Evolutionary conservation across 1,140 invertebrate genomes (phyloP), one percentile per base, ranked within the genome.

Genomic region (Papilio polytes): DNA sequence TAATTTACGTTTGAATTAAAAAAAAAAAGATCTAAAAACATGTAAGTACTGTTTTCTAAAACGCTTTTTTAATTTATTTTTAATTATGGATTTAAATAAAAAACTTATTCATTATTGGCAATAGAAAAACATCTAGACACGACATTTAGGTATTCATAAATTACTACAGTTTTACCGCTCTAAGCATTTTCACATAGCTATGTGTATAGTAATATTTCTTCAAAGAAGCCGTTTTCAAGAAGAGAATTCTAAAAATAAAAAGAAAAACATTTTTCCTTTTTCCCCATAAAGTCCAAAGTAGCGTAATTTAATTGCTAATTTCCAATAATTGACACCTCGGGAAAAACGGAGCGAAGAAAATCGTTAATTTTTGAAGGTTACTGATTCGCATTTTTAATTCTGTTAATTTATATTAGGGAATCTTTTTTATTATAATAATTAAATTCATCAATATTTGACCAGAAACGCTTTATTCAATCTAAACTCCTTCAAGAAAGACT

Each of bases 301-400:
- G 22, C 26, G 63, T 66, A 66, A 66, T 66, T 26, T 66, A 66
- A 66, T 66, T 66, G 63, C 22, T 66, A 66, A 66, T 66, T 66
- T 66, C 22, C 63, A 66, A 66, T 66, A 66, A 66, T 31, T 66
- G 63, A 66, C 63, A 66, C 63, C 63, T 66, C 13, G 12, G 63
- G 36, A 66, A 66, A 70, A 70, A 31, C 26, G 63, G 22, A 26
- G 12, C 59, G 59, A 9, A 9, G 59, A 70, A 15, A 15, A 31
- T 70, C 31, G 12, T 31, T 70, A 31, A 13, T 15, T 70, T 70
- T 70, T 70, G 31, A 31, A 70, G 63, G 3, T 70, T 70, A 70
- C 26, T 26, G 12, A 70, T 70, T 70, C 63, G 12, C 31, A 70
- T 26, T 31, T 70, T 63, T 63, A 63, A 63, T 63, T 36, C 13